Evolutionary conservation across 2,113 vertebrate genomes (phyloP).

Genomic region (Elephas maximus): DNA sequence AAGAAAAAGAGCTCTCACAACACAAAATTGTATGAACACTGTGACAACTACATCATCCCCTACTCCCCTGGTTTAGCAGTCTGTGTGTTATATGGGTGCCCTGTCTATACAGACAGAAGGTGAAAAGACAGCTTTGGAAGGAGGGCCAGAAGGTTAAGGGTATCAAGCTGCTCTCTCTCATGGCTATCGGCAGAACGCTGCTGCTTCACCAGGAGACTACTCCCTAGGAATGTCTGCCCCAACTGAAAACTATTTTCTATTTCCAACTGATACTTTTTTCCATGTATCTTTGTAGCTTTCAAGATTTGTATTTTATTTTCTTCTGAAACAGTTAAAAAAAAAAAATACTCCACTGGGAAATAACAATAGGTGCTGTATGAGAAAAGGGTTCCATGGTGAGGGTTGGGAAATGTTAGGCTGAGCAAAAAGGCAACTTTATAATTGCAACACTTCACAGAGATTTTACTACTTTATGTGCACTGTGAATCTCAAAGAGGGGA

Average conservation of each 20-base stretch:
- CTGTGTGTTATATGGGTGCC: not conserved
- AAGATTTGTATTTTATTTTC: conserved; percentile 32
- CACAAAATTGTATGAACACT: not conserved
- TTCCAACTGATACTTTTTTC: not conserved
- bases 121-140: conserved; percentile 12
- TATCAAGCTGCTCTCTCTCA: not conserved
- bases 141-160: not conserved
- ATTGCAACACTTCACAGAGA: not conserved
- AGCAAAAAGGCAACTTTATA: conserved; percentile 15
- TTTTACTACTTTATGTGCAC: not conserved
- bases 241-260: not conserved
- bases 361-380: not conserved
- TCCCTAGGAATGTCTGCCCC: not conserved
- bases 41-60: not conserved
- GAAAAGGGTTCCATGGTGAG: not conserved
- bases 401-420: not conserved
- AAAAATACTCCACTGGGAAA: not conserved
- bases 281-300: not conserved
- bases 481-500: not conserved
- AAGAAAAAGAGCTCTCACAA: not conserved
- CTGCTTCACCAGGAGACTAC: not conserved
- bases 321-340: not conserved
- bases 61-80: not conserved
- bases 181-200: not conserved
- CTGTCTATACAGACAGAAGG: conserved; percentile 28